Evolutionary conservation across 1,140 invertebrate species (phyloP), one percentile per base, ranked within the genome.

Genomic region (Dinoponera quadriceps): DNA sequence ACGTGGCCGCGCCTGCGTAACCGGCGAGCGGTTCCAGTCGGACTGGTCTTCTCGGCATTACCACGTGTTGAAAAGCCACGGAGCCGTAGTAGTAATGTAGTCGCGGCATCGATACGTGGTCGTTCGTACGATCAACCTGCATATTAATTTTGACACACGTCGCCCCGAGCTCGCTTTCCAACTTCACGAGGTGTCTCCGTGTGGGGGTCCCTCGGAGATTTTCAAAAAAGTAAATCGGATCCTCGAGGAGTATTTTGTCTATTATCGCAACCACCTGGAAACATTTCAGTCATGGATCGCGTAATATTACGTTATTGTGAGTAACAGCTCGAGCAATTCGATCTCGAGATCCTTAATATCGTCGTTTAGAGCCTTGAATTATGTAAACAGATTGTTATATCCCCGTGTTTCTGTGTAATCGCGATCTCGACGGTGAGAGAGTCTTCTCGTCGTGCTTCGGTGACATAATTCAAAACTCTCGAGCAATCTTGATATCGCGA

Each of bases 61-160:
- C 73, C 89, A 90, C 87, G 81, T 91, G 84, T 80, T 82, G 73
- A 65, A 86, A 89, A 78, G 82, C 25, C 59, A 60, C 54, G 51
- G 38, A 44, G 38, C 38, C 38, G 38, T 44, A 74, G 71, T 54
- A 20, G 38, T 84, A 88, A 71, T 89, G 48, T 16, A 59, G 51
- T n/a, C 69, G 55, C 49, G 51, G 27, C 22, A n/a, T n/a, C n/a
- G n/a, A n/a, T n/a, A n/a, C 33, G 20, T 33, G 20, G 14, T 72
- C 20, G 2, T 60, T 48, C 54, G 7, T 18, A 38, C 38, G 38
- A 71, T 71, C n/a, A 4, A 20, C 44, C 33, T 27, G 25, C 3
- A 13, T 25, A 72, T 60, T 72, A 59, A 38, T 77, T 66, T 66
- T 16, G 16, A 9, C 13, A 9, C 7, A 20, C 25, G 1, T 77